phyloP scores from a whole-genome alignment of 2,888 invertebrate species.

The Cryptophagus acutangulus region DNA sequence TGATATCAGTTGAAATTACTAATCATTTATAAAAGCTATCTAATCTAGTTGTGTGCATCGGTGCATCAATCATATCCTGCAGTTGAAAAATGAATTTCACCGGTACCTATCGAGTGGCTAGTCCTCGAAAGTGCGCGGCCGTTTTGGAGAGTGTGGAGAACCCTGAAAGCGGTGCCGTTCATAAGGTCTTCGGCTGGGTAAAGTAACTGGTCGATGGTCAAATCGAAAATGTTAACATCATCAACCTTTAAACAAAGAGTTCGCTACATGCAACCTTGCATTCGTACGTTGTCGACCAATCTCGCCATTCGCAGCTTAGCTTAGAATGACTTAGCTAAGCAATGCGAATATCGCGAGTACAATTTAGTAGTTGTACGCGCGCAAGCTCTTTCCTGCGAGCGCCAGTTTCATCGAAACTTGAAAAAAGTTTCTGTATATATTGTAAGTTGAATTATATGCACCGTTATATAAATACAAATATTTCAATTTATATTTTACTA shows the following conservation, averaged over 20 bases:
- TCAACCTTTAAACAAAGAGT: slow-evolving; percentile 38
- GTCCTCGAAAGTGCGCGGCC: too few species aligned
- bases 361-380: slow-evolving; percentile 22
- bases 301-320: slow-evolving; percentile 35
- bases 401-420: slow-evolving; percentile 19
- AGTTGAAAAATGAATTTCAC: too few species aligned
- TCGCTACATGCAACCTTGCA: slow-evolving; percentile 39
- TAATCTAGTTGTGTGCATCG: too few species aligned
- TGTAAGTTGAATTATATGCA: slow-evolving; percentile 20
- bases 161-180: too few species aligned
- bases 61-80: too few species aligned
- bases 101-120: too few species aligned
- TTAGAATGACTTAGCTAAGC: slow-evolving; percentile 44
- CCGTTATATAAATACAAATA: too few species aligned
- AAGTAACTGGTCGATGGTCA: slow-evolving; percentile 26
- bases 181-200: slow-evolving; percentile 17
- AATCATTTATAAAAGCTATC: too few species aligned
- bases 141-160: too few species aligned
- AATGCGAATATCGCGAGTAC: slow-evolving; percentile 32
- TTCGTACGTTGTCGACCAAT: slow-evolving; percentile 32
- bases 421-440: too few species aligned
- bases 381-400: slow-evolving; percentile 23
- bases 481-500: too few species aligned
- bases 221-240: slow-evolving; percentile 34
- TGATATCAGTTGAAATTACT: too few species aligned